Base-by-base conservation (phyloP, 2,888 invertebrate species). In the Lymantria monacha region DNA sequence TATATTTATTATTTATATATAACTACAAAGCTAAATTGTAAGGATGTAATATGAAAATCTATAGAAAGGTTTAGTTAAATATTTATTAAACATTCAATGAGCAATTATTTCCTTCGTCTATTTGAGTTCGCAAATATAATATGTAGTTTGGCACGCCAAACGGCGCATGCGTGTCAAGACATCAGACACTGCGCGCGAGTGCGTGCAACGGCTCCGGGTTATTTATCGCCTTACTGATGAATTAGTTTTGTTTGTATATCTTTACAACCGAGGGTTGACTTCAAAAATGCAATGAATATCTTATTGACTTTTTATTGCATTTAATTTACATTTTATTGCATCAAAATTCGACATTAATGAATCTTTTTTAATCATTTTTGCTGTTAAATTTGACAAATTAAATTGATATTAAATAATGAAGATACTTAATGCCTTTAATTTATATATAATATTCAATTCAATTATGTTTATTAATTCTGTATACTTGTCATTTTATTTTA, bases 101-200 rank as follows among this genome's bases (percentile, higher is more conserved):
- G 58, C 56, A 63, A 63, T 64, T 53, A 67, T 65, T 70, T 70
- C 59, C 57, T 22, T 68, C 57, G 60, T 67, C 70, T 59, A 59
- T 59, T 56, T 53, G 60, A 71, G 52, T 63, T 61, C 49, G 74
- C 78, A 77, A 75, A 80, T 74, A 81, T 77, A 66, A 53, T 68
- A 77, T 76, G 73, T 72, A 76, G 74, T 76, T 85, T 87, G 88
- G 87, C 88, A 86, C 83, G 85, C 76, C 69, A 74, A 75, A 68
- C 74, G 69, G 77, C 79, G 81, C 82, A 83, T 80, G 81, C 85
- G 85, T 85, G 85, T 81, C 80, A 72, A 73, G 77, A 74, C 75
- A 76, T 77, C 78, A 76, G 78, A 79, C 80, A 76, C 73, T 81
- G 87, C 86, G 86, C 87, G 81, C 79, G 85, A 86, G 83, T 85